Evolutionary conservation across 1,140 invertebrate species (phyloP).

Genomic region (Euura saliciscinereae): DNA sequence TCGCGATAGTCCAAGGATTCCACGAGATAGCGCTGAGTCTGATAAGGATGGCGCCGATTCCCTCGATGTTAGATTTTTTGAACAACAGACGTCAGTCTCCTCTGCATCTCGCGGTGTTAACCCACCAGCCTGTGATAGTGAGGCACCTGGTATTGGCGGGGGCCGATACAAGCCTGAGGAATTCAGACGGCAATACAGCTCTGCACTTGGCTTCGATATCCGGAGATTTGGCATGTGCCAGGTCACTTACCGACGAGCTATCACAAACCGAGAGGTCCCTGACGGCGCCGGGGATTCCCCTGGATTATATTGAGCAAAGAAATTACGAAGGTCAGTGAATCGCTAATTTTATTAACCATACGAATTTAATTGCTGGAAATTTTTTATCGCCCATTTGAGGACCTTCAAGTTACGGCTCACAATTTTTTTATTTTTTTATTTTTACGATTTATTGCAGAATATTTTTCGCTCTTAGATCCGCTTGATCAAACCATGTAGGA

Average conservation of each 20-base stretch:
- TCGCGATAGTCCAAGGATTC: slow-evolving; percentile 73
- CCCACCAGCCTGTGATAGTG: slow-evolving; percentile 66
- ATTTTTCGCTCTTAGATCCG: too few species aligned
- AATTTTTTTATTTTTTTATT: too few species aligned
- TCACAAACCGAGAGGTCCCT: slow-evolving; percentile 54
- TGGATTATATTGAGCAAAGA: slow-evolving; percentile 65
- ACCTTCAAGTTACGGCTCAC: too few species aligned
- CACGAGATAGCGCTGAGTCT: slow-evolving; percentile 67
- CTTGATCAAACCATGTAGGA: too few species aligned
- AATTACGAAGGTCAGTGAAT: slow-evolving; percentile 76
- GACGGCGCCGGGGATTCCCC: slow-evolving; percentile 51
- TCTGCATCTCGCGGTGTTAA: slow-evolving; percentile 73
- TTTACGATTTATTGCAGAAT: too few species aligned
- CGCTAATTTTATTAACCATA: too few species aligned
- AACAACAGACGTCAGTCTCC: slow-evolving; percentile 71
- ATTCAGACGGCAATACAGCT: slow-evolving; percentile 69
- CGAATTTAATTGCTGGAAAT: too few species aligned
- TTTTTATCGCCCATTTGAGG: too few species aligned
- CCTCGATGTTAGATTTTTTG: slow-evolving; percentile 68
- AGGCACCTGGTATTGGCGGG: slow-evolving; percentile 71
- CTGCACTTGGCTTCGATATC: slow-evolving; percentile 68
- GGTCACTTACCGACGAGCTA: slow-evolving; percentile 65
- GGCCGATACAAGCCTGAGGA: slow-evolving; percentile 62
- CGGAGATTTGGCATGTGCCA: slow-evolving; percentile 66
- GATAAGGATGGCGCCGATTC: slow-evolving; percentile 67